Base-by-base conservation (phyloP, 2,113 vertebrate genomes). In the Leucosticte australis region DNA sequence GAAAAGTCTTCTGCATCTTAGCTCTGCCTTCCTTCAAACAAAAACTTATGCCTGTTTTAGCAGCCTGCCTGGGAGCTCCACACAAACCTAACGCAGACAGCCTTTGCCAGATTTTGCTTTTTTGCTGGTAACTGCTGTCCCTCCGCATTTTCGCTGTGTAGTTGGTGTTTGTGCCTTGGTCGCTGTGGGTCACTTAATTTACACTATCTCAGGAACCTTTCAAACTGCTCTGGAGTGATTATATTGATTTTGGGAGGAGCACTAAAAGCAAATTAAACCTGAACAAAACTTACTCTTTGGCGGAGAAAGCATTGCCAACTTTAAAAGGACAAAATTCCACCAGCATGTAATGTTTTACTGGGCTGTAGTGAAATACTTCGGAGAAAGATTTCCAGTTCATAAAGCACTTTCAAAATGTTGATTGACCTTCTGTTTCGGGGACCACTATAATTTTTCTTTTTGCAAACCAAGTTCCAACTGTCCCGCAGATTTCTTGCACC, bases 351-450 rank as follows among this genome's bases (percentile, higher is more conserved):
- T 77, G 37, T 92, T 97, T 97, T 89, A 96, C 52, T 85, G 80
- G 64, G 30, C 63, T 81, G 28, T 26, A 87, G 64, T 81, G 83
- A 94, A 96, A 96, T 90, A 88, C 67, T 91, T 95, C 10, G 5
- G 69, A 97, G 94, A 96, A 97, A 96, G 83, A 90, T 95, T 97
- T 96, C 96, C 95, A 96, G 93, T 80, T 95, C 94, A 90, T 95
- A 96, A 95, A 97, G 63, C 68, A 64, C 82, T 94, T 97, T 91
- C 55, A 97, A 97, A 97, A 94, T 1, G 1, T 52, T 9, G 2
- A 80, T 35, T 83, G 55, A 85, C 64, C 68, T 97, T 95, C 83
- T 30, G 70, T 89, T 96, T 92, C 22, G 7, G 78, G 39, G 35
- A 41, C 24, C 56, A 47, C 92, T 93, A 89, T 95, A 6, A 22